Evolutionary conservation across 30 jellyfish, hydroid and myxozoan species (phyloP), one percentile per base, ranked within the genome.

Genomic region (Cassiopea xamachana): DNA sequence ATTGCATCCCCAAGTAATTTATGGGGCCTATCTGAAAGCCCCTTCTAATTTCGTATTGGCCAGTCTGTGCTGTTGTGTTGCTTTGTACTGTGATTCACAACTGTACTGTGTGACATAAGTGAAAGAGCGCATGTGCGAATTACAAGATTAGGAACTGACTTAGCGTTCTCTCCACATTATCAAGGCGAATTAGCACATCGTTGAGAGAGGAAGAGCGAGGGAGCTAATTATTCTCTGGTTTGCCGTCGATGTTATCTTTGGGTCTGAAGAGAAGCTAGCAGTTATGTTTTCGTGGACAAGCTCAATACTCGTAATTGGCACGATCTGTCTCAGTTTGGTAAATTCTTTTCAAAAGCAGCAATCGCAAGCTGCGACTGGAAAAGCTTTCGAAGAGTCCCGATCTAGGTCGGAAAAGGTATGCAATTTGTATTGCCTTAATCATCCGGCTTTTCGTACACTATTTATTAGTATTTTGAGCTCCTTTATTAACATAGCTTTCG

Each of bases 71-170:
- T 43, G 3, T 10, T 71, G 39, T 19, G 51, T 8, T 39, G 64
- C 12, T 55, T 3, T 55, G 10, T 55, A 55, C 64, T 6, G 64
- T 55, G 64, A 55, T 55, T 55, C 64, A 55, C 12, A 55, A 55
- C 64, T 55, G 39, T 27, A 27, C 39, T 27, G 39, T 27, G 39
- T 27, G 39, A 27, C 39, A 27, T 27, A 68, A 16, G 16, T 18
- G 50, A 5, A n/a, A 18, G 47, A 44, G 90, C 90, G 90, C 90
- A 82, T 82, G 90, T 82, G 90, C 90, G 58, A 49, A 47, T 14
- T 82, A 82, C 68, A 60, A 51, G 73, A 74, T 82, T 82, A 82
- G 69, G 69, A 10, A 50, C 49, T 48, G 74, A 79, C 90, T 62
- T 46, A 82, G 82, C n/a, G 73, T 49, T 19, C 49, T 80, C 89